Percentiles rank a stretch among this genome's conserved stretches.
Evolutionary conservation across 2,113 vertebrate genomes (phyloP).

Genomic region (Catagonus wagneri): DNA sequence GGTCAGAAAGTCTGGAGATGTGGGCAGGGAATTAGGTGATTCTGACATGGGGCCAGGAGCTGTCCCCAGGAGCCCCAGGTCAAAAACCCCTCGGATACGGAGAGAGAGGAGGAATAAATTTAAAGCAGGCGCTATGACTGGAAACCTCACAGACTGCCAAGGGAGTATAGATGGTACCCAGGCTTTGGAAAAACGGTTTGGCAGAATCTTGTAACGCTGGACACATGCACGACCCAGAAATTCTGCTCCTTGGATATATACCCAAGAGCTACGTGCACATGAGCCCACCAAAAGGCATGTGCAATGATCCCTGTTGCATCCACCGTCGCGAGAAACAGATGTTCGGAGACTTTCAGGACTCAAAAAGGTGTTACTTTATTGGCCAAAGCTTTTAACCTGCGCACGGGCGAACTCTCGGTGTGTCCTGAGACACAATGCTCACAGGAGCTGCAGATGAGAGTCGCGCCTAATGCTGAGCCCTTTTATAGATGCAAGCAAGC

Average conservation of each 20-base stretch:
- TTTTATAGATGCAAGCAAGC: too few species aligned
- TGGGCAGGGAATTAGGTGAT: neutral
- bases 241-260: neutral
- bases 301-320: neutral
- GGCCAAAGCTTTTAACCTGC: too few species aligned
- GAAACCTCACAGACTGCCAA: neutral
- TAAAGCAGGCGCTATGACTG: neutral
- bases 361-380: too few species aligned
- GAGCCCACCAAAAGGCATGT: neutral
- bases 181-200: neutral
- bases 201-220: neutral
- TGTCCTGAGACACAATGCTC: too few species aligned
- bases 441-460: too few species aligned
- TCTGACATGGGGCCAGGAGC: neutral
- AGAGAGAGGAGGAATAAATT: neutral
- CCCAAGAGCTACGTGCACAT: neutral
- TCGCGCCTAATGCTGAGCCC: too few species aligned
- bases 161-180: neutral
- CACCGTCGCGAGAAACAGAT: too few species aligned
- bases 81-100: neutral
- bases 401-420: too few species aligned
- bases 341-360: too few species aligned
- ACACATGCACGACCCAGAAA: rapidly evolving
- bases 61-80: neutral
- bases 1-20: neutral